A percentile compares a stretch with the other conserved stretches of the same genome.
phyloP scores from a whole-genome alignment of 2,888 invertebrate genomes.

The Myopa tessellatipennis region DNA sequence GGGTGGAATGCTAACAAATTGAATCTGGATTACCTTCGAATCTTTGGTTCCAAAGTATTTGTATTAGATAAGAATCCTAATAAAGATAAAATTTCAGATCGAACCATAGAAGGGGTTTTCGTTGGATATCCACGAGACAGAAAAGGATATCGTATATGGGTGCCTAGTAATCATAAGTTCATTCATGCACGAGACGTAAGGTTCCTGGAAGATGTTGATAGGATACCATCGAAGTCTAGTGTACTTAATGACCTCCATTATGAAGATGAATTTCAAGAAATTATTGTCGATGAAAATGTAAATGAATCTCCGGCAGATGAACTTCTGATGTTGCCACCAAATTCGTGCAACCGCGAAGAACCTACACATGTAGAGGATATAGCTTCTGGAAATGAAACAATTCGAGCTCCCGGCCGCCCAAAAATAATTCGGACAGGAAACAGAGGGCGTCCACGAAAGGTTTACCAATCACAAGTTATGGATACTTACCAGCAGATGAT shows the following conservation, averaged over 20 bases:
- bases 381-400: conserved; percentile 30
- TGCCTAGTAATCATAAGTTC: too few species aligned
- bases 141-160: too few species aligned
- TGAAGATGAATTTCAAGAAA: conserved; percentile 12
- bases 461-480: too few species aligned
- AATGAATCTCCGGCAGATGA: not conserved
- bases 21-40: conserved; percentile 55
- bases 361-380: conserved; percentile 31
- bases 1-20: conserved; percentile 38
- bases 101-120: too few species aligned
- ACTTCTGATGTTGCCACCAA: conserved; percentile 1
- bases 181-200: too few species aligned
- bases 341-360: conserved; percentile 24
- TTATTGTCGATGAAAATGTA: not conserved
- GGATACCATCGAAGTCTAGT: not conserved
- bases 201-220: too few species aligned
- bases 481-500: too few species aligned
- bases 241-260: not conserved
- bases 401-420: conserved; percentile 26
- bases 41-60: conserved; percentile 62
- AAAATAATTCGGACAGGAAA: too few species aligned
- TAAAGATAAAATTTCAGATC: too few species aligned
- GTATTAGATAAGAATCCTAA: too few species aligned
- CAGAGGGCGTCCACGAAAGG: too few species aligned
- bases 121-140: too few species aligned